Base-by-base conservation (phyloP, 1,140 invertebrate species). In the Cepaea nemoralis region DNA sequence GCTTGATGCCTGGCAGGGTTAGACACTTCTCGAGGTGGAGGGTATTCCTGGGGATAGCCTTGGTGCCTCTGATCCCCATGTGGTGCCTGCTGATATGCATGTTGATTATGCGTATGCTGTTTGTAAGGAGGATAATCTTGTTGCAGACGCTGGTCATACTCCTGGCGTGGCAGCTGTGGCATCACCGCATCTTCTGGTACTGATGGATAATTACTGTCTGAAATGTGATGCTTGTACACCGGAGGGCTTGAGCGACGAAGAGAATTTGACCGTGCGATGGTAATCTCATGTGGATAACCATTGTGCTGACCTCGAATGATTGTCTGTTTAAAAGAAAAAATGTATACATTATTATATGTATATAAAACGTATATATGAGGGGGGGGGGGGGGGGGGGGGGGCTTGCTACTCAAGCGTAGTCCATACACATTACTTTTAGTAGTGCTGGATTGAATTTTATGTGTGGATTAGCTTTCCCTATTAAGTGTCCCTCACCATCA, bases 241-340 rank as follows among this genome's bases (percentile, higher is more conserved):
- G 96, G 97, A 42, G 97, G 97, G 91, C 97, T 98, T 33, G 95
- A 95, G 81, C 97, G 97, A 80, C 97, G 93, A 70, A 98, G 92
- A 3, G 96, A 97, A 91, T 98, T 98, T 22, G 96, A 97, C 83
- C 97, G 93, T 3, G 96, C 96, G 48, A 98, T 96, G 89, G 95
- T 95, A 67, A 91, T 89, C n/a, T 86, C 86, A 40, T 84, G 78
- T 66, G 81, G 79, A 59, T 84, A 84, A n/a, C 88, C 88, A 88
- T 91, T 90, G 55, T 80, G 77, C 12, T 80, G 77, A 48, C 95
- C 95, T 87, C 96, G 92, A 0, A 98, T 97, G 84, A 98, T 96
- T 22, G 96, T 98, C 93, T 94, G 85, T 42, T 90, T 88, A 63
- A 63, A 82, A 82, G 50, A 22, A 55, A 55, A 55, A 22, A 55